A percentile compares a stretch with the other conserved stretches of the same genome.
These are phyloP conservation scores for Zosterops lateralis DNA, from an alignment of 2,113 vertebrate species.

Conservation along the genomic window DNA sequence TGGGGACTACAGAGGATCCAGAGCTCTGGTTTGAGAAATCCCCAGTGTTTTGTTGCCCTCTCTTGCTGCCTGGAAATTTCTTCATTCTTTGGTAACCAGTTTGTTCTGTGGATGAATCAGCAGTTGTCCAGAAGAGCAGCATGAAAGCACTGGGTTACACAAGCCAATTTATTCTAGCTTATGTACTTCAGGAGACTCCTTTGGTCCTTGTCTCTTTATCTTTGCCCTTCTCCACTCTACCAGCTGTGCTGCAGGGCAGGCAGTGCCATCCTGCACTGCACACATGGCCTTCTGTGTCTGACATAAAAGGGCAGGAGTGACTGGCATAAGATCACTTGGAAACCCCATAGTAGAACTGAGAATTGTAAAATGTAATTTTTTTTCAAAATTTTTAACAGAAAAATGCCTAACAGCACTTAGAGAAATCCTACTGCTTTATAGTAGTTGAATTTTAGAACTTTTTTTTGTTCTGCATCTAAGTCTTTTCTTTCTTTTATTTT, in stretches of 20 bases:
- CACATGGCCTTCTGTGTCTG: fast-evolving
- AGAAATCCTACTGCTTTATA: not conserved
- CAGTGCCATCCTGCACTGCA: not conserved
- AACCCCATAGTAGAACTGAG: not conserved
- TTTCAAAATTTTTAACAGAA: not conserved
- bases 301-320: not conserved
- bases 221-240: not conserved
- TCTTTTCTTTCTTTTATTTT: not conserved
- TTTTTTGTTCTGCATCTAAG: not conserved
- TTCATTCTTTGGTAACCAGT: not conserved
- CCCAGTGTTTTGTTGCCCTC: not conserved
- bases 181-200: not conserved
- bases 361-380: not conserved
- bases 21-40: not conserved
- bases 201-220: not conserved
- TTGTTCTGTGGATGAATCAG: not conserved
- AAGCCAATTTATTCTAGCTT: not conserved
- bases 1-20: not conserved
- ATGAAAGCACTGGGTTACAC: not conserved
- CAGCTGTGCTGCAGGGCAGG: not conserved
- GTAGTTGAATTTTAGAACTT: not conserved
- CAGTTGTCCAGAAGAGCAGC: not conserved
- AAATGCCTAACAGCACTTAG: not conserved
- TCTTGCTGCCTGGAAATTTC: not conserved
- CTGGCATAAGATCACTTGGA: not conserved